Evolutionary conservation across 2,113 vertebrate genomes (phyloP).

Genomic region (Xerus inauris): DNA sequence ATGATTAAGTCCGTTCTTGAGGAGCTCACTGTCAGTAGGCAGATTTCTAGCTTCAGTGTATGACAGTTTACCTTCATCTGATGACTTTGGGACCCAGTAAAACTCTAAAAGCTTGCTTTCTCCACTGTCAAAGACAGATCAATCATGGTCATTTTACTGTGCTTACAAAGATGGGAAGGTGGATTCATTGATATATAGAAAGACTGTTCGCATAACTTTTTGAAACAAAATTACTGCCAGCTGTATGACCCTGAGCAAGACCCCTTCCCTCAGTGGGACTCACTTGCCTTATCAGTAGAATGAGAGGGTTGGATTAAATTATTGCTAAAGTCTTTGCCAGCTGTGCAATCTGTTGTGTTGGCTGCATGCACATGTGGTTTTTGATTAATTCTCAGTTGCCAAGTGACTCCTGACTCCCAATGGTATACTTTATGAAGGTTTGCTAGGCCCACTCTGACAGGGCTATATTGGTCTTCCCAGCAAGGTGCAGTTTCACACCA

Average conservation of each 20-base stretch:
- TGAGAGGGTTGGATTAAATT: constrained; percentile 33
- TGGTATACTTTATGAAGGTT: not conserved
- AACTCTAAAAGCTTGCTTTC: constrained; percentile 1
- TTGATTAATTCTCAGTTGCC: constrained; percentile 30
- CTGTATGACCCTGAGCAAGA: constrained; percentile 38
- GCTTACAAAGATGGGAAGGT: constrained; percentile 53
- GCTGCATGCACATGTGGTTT: constrained; percentile 14
- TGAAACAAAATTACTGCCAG: constrained; percentile 61
- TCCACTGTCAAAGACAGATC: constrained; percentile 38
- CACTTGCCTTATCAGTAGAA: constrained; percentile 61
- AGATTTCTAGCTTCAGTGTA: not conserved
- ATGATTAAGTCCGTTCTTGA: not conserved
- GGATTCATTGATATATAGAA: constrained; percentile 6
- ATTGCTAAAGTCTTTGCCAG: constrained; percentile 62
- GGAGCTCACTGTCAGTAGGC: not conserved
- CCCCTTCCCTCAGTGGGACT: constrained; percentile 23
- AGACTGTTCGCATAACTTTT: constrained; percentile 40
- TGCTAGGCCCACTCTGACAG: not conserved
- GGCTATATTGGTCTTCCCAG: not conserved
- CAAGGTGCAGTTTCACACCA: not conserved
- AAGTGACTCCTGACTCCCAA: constrained; percentile 5
- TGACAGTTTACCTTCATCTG: constrained; percentile 25
- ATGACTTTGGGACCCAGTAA: not conserved
- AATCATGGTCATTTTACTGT: constrained; percentile 39
- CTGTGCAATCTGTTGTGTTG: constrained; percentile 44